phyloP scores from a whole-genome alignment of 2,113 vertebrate genomes.

The Nettapus auritus region DNA sequence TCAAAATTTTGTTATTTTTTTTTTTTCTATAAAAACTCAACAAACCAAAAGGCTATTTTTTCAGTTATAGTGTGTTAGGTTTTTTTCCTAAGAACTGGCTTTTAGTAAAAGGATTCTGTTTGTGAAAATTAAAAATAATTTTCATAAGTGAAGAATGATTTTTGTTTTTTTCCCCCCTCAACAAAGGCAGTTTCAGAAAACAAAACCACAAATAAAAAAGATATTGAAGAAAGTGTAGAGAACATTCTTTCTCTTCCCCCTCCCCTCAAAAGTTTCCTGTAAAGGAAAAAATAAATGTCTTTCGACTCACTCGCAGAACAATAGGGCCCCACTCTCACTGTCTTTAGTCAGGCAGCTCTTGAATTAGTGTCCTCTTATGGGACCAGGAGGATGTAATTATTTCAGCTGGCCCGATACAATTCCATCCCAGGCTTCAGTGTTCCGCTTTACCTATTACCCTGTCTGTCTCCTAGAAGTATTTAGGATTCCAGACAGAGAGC shows the following conservation, averaged over 20 bases:
- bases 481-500: accelerated
- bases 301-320: neutral
- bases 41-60: neutral
- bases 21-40: neutral
- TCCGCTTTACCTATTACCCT: neutral
- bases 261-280: neutral
- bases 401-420: neutral
- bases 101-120: neutral
- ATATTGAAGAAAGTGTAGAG: neutral
- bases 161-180: neutral
- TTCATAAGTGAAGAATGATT: neutral
- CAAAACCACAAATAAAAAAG: neutral
- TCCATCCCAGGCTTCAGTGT: neutral
- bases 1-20: neutral
- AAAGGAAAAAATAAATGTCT: constrained; percentile 1
- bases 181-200: neutral
- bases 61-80: neutral
- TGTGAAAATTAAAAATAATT: neutral
- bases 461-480: neutral
- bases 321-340: neutral
- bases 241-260: neutral
- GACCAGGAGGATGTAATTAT: neutral
- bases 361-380: neutral
- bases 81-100: neutral
- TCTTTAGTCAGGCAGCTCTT: neutral